Evolutionary conservation across 2,888 invertebrate species (phyloP), one percentile per base, ranked within the genome.

Genomic region (Stomorhina lunata): DNA sequence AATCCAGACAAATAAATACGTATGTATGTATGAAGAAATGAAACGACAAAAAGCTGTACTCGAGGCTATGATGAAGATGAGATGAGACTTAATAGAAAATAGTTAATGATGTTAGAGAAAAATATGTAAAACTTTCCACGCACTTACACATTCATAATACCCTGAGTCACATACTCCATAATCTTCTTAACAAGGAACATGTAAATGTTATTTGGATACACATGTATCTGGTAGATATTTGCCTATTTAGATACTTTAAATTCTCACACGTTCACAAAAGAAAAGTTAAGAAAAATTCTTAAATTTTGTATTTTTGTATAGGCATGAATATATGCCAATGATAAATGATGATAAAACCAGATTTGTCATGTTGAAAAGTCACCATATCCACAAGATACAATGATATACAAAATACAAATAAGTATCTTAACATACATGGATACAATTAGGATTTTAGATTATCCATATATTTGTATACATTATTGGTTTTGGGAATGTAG

Each of bases 291-390:
- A 17, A 55, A 32, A 32, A 55, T 2, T 61, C 32, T 48, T 71
- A 48, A 27, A 20, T 71, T 71, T 27, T 12, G 48, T 48, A 10
- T 27, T 48, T 53, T 40, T 50, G 10, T 61, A 10, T n/a, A n/a
- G n/a, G 37, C n/a, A 2, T 37, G 12, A 12, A 12, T 37, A 12
- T 71, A 29, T 78, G 45, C 29, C 55, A 55, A 57, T 81, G 81
- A 81, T 81, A 78, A 73, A 81, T 81, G 81, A 81, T 78, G 65
- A 25, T 48, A 40, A 65, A 79, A 71, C 43, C 65, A 79, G 79
- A 72, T 79, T 79, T 79, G 79, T 79, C 79, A 79, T 79, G 78
- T 72, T 78, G 15, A 73, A 78, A 68, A 78, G 78, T 75, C 81
- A 69, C 53, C n/a, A n/a, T n/a, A n/a, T n/a, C n/a, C n/a, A n/a